phyloP scores from a whole-genome alignment of 2,113 vertebrate genomes.

The Dunckerocampus dactyliophorus region DNA sequence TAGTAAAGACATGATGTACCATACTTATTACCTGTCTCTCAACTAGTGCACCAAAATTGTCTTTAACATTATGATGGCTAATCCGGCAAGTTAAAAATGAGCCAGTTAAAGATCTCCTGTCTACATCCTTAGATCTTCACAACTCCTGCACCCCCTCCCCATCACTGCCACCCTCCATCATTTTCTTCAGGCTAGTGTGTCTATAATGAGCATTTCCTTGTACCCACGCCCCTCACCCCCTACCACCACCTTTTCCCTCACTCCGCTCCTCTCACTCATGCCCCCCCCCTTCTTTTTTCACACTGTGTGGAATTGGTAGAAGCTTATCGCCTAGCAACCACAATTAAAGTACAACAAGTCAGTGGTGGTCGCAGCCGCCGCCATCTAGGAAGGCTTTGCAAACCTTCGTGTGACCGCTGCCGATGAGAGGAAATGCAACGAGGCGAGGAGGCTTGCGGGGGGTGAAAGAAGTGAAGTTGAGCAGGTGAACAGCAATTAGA shows the following conservation, averaged over 20 bases:
- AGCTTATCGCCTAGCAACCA: constrained; percentile 85
- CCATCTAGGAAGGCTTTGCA: constrained; percentile 37
- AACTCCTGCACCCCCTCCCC: constrained; percentile 29
- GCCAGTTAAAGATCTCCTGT: background rate
- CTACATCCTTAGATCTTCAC: constrained; percentile 30
- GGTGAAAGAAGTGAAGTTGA: constrained; percentile 43
- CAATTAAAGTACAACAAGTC: constrained; percentile 82
- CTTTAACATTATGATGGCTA: too few species aligned
- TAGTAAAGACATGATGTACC: too few species aligned
- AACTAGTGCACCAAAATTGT: too few species aligned
- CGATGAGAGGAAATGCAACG: constrained; percentile 15
- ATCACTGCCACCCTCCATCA: constrained; percentile 17
- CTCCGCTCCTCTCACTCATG: constrained; percentile 19
- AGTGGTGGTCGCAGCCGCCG: constrained; percentile 51
- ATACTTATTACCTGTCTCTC: too few species aligned
- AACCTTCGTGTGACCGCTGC: constrained; percentile 39
- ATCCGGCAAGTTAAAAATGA: too few species aligned
- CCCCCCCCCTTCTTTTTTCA: constrained; percentile 34
- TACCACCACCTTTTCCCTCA: constrained; percentile 37
- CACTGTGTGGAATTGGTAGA: constrained; percentile 64
- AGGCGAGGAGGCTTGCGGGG: constrained; percentile 5
- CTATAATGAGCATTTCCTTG: constrained; percentile 57
- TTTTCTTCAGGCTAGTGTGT: constrained; percentile 42
- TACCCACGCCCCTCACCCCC: constrained; percentile 2
- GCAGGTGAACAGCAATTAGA: constrained; percentile 55